Base-by-base conservation (phyloP, 2,888 invertebrate genomes). In the Anagyrus pseudococci region DNA sequence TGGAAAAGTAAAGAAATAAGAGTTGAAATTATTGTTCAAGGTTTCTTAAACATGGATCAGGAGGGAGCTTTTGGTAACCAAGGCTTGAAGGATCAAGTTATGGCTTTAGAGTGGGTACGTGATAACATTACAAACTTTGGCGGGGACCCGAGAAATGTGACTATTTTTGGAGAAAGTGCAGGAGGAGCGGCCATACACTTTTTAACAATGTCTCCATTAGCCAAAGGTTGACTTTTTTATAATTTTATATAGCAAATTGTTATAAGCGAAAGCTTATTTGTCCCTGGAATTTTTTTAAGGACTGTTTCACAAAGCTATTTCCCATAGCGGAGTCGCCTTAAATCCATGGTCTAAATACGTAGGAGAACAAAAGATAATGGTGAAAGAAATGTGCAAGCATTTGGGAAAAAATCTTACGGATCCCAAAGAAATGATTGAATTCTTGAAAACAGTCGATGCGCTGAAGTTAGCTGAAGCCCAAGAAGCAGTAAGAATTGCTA, bases 121-220 rank as follows among this genome's bases (percentile, higher is more conserved):
- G 62, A 69, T 20, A 74, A 74, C 53, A 73, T 74, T 23, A 20
- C 65, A 1, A 55, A 40, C 7, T 74, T 74, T 13, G 71, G 72
- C 4, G 74, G 74, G 0, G 70, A 74, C 53, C 65, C 72, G 0
- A 25, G 62, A 8, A 72, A 71, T 10, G 68, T 74, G 0, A 74
- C 74, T 7, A 68, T 74, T 55, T 74, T 73, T 25, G 74, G 74
- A 1, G 71, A 72, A 44, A 74, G 74, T 25, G 72, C 74, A 15
- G 74, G 74, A 0, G 67, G 49, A 4, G 65, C 55, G 2, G 66
- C 69, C 2, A 71, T 72, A 2, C 68, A 70, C 50, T 68, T 67
- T 47, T 62, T 70, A n/a, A 64, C 68, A 1, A 44, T 68, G 49
- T 70, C 70, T 20, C 67, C 69, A 20, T 54, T 67, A 8, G 23